Percentiles rank a stretch among this genome's conserved stretches.
These are phyloP conservation scores for Erythrocebus patas DNA, from an alignment of 2,113 vertebrate species.

Conservation along the genomic window DNA sequence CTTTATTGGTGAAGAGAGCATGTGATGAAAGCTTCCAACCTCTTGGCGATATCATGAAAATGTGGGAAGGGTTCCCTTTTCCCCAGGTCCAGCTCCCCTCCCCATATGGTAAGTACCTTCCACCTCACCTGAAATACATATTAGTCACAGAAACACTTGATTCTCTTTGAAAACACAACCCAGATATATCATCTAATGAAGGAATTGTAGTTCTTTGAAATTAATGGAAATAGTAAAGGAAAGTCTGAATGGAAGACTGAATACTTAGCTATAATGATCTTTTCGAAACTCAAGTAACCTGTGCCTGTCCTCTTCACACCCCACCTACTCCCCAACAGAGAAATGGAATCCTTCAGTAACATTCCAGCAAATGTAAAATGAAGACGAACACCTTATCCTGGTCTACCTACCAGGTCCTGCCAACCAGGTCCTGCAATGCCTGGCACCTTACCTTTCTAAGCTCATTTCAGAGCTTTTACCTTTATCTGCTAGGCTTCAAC, in stretches of 20 bases:
- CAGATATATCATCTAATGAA: background rate
- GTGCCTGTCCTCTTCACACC: background rate
- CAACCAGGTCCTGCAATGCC: background rate
- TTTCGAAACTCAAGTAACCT: background rate
- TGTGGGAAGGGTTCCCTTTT: conserved; percentile 97
- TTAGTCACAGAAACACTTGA: background rate
- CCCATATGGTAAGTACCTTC: conserved; percentile 89
- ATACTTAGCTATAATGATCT: background rate
- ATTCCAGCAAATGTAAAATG: background rate
- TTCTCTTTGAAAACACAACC: background rate
- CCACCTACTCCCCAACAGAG: no score
- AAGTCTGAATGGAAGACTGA: background rate
- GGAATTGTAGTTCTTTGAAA: background rate
- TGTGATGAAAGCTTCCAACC: conserved; percentile 97
- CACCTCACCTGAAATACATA: background rate
- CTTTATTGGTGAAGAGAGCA: conserved; percentile 95
- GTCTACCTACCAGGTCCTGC: background rate
- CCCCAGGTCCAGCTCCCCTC: conserved; percentile 91
- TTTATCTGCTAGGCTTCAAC: background rate
- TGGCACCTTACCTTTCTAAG: background rate
- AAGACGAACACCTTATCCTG: background rate
- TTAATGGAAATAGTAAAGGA: background rate
- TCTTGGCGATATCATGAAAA: conserved; percentile 97
- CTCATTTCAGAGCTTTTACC: background rate
- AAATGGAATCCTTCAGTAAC: background rate